Conservation (phyloP, 2,888 invertebrate genomes). For the Plemyria rubiginata region DNA sequence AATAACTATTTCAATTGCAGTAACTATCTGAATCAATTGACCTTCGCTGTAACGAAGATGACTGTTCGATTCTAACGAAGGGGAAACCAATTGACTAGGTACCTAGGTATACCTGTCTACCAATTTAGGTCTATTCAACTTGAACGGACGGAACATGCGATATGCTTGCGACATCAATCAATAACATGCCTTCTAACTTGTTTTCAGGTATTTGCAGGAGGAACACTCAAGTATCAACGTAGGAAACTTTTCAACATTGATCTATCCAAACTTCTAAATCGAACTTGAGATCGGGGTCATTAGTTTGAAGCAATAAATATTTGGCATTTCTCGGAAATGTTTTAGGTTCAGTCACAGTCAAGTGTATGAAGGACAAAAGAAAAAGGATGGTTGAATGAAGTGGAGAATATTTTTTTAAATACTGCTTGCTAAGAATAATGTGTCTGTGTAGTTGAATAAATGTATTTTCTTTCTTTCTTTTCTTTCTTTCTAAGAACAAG, state of each 20-base stretch:
- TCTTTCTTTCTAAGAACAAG: too few relatives aligned
- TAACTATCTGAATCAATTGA: conserved; percentile 10
- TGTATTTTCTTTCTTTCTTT: too few relatives aligned
- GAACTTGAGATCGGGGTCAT: conserved; percentile 12
- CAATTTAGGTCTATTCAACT: conserved; percentile 34
- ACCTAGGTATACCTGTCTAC: background rate
- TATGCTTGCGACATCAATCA: conserved; percentile 5
- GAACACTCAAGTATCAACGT: conserved; percentile 30
- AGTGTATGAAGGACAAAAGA: too few relatives aligned
- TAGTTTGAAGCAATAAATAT: conserved; percentile 10
- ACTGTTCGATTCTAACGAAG: conserved; percentile 12
- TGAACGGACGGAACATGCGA: conserved; percentile 2
- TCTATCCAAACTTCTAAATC: conserved; percentile 10
- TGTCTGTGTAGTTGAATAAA: too few relatives aligned
- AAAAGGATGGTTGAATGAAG: too few relatives aligned
- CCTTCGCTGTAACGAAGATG: conserved; percentile 13
- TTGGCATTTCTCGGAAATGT: background rate
- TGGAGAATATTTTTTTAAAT: too few relatives aligned
- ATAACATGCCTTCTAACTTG: conserved; percentile 12
- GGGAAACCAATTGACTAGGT: conserved; percentile 12
- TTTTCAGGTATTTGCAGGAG: conserved; percentile 18
- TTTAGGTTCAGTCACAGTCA: background rate
- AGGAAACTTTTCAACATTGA: conserved; percentile 24
- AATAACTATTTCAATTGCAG: conserved; percentile 8
- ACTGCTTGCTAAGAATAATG: too few relatives aligned